phyloP scores from a whole-genome alignment of 2,113 vertebrate species.

The Ahaetulla prasina region DNA sequence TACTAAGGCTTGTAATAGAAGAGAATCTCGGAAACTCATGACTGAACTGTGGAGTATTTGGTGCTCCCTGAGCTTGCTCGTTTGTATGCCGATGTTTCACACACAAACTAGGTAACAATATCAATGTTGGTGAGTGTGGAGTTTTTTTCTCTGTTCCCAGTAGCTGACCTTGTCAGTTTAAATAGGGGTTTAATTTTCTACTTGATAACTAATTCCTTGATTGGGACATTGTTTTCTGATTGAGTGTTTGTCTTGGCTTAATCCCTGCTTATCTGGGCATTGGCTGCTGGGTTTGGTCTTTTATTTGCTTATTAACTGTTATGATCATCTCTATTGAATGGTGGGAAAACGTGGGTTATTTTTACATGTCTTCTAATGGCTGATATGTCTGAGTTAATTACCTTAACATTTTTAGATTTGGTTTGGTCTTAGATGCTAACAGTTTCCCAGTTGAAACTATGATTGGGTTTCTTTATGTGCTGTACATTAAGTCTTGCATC shows the following conservation, averaged over 20 bases:
- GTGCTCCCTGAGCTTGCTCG: neutral
- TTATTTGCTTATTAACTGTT: neutral
- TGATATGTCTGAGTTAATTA: neutral
- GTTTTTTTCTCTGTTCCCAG: neutral
- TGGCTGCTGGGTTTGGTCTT: neutral
- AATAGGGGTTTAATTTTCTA: neutral
- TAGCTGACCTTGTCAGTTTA: neutral
- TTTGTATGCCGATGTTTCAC: neutral
- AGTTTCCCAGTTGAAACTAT: neutral
- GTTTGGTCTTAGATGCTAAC: neutral
- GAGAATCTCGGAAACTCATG: neutral
- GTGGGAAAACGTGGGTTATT: neutral
- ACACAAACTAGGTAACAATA: neutral
- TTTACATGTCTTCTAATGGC: neutral
- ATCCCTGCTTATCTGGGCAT: neutral
- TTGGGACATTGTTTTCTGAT: neutral
- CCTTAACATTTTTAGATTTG: neutral
- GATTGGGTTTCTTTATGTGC: neutral
- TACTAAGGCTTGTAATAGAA: neutral
- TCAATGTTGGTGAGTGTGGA: neutral
- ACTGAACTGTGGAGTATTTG: neutral
- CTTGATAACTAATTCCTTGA: neutral
- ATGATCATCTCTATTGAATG: neutral
- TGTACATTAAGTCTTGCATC: neutral
- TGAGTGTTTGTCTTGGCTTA: neutral